Evolutionary conservation across 2,888 invertebrate genomes (phyloP), one percentile per base, ranked within the genome.

Genomic region (Heteropelma amictum): DNA sequence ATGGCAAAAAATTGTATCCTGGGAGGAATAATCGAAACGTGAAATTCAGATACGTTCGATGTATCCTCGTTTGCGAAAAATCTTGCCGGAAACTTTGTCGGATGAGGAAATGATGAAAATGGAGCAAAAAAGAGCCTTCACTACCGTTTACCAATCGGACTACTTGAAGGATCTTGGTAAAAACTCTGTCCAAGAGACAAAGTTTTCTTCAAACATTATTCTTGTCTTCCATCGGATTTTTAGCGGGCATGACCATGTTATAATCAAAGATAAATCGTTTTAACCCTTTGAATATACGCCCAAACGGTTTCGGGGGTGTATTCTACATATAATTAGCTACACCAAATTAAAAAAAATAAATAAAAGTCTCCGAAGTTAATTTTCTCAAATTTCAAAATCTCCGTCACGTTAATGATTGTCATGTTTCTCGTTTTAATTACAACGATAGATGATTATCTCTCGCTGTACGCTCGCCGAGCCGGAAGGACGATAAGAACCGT

Each of bases 131-230:
- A 81, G 82, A 51, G 28, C 63, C 0, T 60, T 51, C 2, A 72
- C 61, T 56, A 80, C 83, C 17, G 28, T 78, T 3, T 87, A 86
- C 67, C 82, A 83, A 42, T 3, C 76, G 8, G 80, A 83, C 51
- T 83, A 81, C 56, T 81, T 74, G 1, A 79, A 49, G 21, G 14
- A 79, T 42, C 63, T 72, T 58, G 80, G 80, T 76, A 77, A 51
- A 28, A 12, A 47, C 10, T 1, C 42, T 21, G 14, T 26, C 28
- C 7, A 28, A 3, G 14, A 17, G 17, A 12, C 6, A 33, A 23
- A 40, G 51, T 51, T n/a, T 49, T 26, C 14, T 19, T n/a, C 21
- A 7, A 3, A 12, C 3, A 12, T 30, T 1, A 8, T 10, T 30
- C 30, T 30, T 2, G 10, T 30, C 30, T 30, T 30, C 30, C 7